phyloP scores from a whole-genome alignment of 2,797 vertebrate genomes.

The Heteromormyrus szaboi region DNA sequence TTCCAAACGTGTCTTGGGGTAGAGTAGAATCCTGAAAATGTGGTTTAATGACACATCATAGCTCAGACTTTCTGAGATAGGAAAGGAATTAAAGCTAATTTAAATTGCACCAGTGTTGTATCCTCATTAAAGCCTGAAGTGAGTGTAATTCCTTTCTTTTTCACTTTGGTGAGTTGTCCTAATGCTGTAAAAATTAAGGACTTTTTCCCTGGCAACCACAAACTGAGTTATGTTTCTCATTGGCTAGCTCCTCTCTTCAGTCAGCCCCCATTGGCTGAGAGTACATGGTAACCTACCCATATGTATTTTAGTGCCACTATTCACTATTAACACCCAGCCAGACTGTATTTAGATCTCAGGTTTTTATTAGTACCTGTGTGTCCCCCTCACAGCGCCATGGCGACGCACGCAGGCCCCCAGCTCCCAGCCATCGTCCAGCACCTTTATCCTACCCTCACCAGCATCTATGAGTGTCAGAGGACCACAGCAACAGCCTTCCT shows the following conservation, averaged over 20 bases:
- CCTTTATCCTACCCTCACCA: slow-evolving; percentile 64
- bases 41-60: neutral
- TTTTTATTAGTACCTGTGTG: neutral
- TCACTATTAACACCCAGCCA: neutral
- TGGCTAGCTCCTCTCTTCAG: neutral
- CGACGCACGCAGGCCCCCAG: slow-evolving; percentile 72
- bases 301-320: neutral
- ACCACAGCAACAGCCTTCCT: slow-evolving; percentile 79
- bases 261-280: neutral
- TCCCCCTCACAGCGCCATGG: slow-evolving; percentile 62
- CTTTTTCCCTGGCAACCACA: neutral
- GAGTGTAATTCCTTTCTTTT: neutral
- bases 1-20: neutral
- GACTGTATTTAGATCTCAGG: neutral
- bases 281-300: neutral
- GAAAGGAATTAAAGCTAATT: neutral
- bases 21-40: neutral
- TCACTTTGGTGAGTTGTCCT: neutral
- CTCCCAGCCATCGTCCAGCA: slow-evolving; percentile 72
- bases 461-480: slow-evolving; percentile 79
- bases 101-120: neutral
- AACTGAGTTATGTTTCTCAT: neutral
- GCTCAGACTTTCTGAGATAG: neutral
- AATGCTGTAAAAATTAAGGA: neutral
- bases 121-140: neutral